These are phyloP conservation scores for Yponomeuta plumbellus DNA, from an alignment of 2,888 invertebrate species.

Conservation along the genomic window DNA sequence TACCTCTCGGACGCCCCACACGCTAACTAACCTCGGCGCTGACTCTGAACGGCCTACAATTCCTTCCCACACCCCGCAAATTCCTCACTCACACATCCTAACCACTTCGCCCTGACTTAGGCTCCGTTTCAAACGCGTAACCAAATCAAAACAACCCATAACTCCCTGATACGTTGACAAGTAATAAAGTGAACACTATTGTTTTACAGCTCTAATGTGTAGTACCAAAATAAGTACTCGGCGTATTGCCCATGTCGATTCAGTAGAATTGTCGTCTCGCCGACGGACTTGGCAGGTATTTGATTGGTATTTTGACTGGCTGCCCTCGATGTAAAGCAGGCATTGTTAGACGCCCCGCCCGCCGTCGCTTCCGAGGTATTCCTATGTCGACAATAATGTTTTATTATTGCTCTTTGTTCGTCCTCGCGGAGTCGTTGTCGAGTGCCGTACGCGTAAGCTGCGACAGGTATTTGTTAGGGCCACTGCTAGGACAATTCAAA, in stretches of 20 bases:
- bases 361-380: constrained; percentile 65
- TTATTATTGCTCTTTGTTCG: constrained; percentile 32
- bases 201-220: constrained; percentile 67
- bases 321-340: constrained; percentile 30
- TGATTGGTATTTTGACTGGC: constrained; percentile 73
- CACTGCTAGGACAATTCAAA: neutral
- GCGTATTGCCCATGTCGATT: constrained; percentile 64
- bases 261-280: constrained; percentile 66
- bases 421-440: constrained; percentile 35
- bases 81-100: constrained; percentile 8
- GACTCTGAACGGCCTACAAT: constrained; percentile 12
- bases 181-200: constrained; percentile 72
- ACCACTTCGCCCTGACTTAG: constrained; percentile 3
- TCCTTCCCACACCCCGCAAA: constrained; percentile 15
- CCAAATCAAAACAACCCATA: constrained; percentile 25
- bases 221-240: constrained; percentile 69
- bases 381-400: constrained; percentile 7
- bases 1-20: constrained; percentile 32
- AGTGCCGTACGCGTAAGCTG: constrained; percentile 44
- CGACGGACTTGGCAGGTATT: constrained; percentile 75
- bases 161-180: constrained; percentile 19
- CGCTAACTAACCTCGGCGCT: constrained; percentile 13
- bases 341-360: constrained; percentile 35
- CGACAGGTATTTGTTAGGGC: constrained; percentile 70
- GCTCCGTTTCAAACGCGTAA: constrained; percentile 18